phyloP scores from a whole-genome alignment of 2,888 invertebrate genomes.

The Clistopyga incitator region DNA sequence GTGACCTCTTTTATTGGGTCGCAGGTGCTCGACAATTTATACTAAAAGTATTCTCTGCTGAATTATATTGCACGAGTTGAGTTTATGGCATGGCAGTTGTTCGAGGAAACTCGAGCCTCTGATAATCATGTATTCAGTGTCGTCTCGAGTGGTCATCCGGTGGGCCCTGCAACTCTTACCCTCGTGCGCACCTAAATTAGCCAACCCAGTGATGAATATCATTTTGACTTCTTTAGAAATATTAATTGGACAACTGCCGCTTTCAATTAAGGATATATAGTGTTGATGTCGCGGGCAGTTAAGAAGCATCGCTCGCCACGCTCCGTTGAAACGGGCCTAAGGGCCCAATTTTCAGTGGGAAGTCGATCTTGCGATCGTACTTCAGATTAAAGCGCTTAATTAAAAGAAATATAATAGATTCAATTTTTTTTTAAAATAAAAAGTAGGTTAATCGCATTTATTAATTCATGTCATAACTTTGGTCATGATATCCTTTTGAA shows the following conservation, averaged over 20 bases:
- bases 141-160: background rate
- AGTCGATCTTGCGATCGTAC: background rate
- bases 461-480: background rate
- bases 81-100: constrained; percentile 19
- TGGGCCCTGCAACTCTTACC: constrained; percentile 1
- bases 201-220: background rate
- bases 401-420: background rate
- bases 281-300: background rate
- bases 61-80: constrained; percentile 23
- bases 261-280: constrained; percentile 8
- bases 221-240: constrained; percentile 1
- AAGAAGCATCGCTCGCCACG: background rate
- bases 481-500: background rate
- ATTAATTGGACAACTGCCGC: constrained; percentile 15
- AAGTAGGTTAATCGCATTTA: background rate
- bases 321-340: background rate
- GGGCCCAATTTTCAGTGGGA: background rate
- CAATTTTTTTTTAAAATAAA: background rate
- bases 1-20: constrained; percentile 54
- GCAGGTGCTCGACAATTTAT: constrained; percentile 54
- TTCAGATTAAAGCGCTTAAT: background rate
- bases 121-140: constrained; percentile 35
- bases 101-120: constrained; percentile 1
- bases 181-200: background rate
- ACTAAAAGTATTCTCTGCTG: constrained; percentile 7